Base-by-base conservation (phyloP, 2,888 invertebrate species). In the Fragum sueziense region DNA sequence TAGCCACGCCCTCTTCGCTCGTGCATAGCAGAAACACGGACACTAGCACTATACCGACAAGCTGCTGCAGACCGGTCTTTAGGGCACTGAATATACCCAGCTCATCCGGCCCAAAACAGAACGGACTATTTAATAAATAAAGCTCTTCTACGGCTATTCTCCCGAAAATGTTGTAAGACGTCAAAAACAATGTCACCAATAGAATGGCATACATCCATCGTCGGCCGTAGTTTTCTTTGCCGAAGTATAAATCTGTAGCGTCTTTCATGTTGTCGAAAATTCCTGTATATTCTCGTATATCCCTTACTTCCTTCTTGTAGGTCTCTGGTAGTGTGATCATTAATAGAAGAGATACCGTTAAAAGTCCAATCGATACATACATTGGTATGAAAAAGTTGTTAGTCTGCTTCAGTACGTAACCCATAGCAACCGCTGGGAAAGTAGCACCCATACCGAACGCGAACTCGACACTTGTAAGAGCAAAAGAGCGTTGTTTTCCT, bases 81-180 rank as follows among this genome's bases (percentile, higher is more conserved):
- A 82, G 14, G 0, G 82, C 76, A 11, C 75, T 70, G 33, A 69
- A 87, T 59, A 62, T 57, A 20, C 87, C 86, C 27, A 86, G 62
- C 37, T 82, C 79, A 0, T 84, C 72, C 7, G 86, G 85, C 51
- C 73, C 65, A 84, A 85, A 86, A 67, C 87, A 87, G 57, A 87
- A 80, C 20, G 87, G 87, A n/a, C 37, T 54, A 27, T 84, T 83
- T 27, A 87, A 61, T n/a, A 80, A 78, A 47, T 85, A 87, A 2
- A 87, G 69, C 3, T 79, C 75, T 69, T 86, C 86, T 11, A 86
- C 69, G n/a, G 62, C 54, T 0, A 71, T 51, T 11, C 81, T 74
- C 3, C 87, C 87, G n/a, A 70, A 62, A 2, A 70, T 6, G 25
- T 73, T 59, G 1, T 80, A 62, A 0, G 57, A 33, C 0, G 76